Evolutionary conservation across 2,888 invertebrate genomes (phyloP), one percentile per base, ranked within the genome.

Genomic region (Caenorhabditis sulstoni): DNA sequence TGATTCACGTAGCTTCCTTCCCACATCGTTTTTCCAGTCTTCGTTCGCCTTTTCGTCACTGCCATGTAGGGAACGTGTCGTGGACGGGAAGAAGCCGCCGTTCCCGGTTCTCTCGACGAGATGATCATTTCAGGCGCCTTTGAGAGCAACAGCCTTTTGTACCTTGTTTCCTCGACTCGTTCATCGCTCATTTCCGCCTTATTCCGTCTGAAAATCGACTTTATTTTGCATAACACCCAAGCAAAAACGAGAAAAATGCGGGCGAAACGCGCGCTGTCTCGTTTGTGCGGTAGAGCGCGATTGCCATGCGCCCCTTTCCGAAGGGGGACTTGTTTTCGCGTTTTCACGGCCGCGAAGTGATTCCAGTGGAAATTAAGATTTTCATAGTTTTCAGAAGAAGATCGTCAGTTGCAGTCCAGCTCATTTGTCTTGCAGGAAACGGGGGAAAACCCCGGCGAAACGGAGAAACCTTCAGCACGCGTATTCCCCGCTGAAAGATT

Each of bases 401-500:
- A n/a, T n/a, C n/a, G n/a, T n/a, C n/a, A n/a, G n/a, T n/a, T n/a
- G n/a, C 50, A 50, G 20, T 12, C 20, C 52, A n/a, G 9, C 5
- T 52, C 29, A 52, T 29, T 14, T 29, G 23, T 49, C 49, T 49
- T 49, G 22, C 49, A 52, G 29, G 49, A 49, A n/a, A 29, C 66
- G 23, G 58, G 58, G 49, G 39, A 57, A 29, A 29, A 29, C 3
- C 29, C 29, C n/a, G n/a, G n/a, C n/a, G n/a, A n/a, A n/a, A n/a
- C n/a, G n/a, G n/a, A n/a, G 29, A 29, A 29, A 29, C 29, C 29
- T 3, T 29, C 29, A 7, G 7, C 29, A 29, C 29, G 7, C 7
- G 3, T 7, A 29, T 29, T 68, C 59, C 68, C 53, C 68, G 68
- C 50, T 68, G 68, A 68, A 68, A 59, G 68, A 68, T 68, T 68